Evolutionary conservation across 2,113 vertebrate species (phyloP), one percentile per base, ranked within the genome.

Genomic region (Sclerurus mexicanus): DNA sequence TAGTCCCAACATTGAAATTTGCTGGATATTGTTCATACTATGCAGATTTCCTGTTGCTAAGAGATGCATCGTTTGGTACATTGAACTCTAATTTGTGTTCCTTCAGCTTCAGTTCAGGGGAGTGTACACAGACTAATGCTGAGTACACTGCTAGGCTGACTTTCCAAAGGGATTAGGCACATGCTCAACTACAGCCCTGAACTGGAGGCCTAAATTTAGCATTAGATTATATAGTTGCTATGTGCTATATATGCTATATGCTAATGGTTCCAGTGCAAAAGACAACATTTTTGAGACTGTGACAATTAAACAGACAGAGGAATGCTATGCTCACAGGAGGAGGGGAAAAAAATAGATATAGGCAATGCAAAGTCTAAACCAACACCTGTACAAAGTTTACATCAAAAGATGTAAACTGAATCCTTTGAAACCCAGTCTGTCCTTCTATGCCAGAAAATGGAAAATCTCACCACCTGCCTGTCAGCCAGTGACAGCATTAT

Each of bases 391-490:
- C 71, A 67, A 85, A 95, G 67, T 87, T 90, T 74, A 11, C 77
- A 91, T 69, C 90, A 94, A 83, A 94, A 90, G 50, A 84, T 37
- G 55, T 63, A 91, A 93, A 95, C 50, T 59, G 71, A 89, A 90
- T 80, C 19, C 67, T 96, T 85, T 93, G 63, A 91, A 75, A 87
- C 23, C n/a, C 22, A 83, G 39, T 55, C 85, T 79, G 28, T 94
- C 71, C 85, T 91, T 71, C 64, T 67, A 5, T 49, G 83, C 71
- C 78, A 88, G 14, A 77, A 94, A 95, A 93, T 78, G 67, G 85
- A 91, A 96, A 83, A 59, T 80, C 82, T 85, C 42, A 72, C 85
- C 82, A 96, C 50, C 64, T 95, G 88, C 72, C 64, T 96, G 87
- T 90, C 91, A 90, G 53, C 13, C 55, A 89, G 27, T 60, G 91